phyloP scores from a whole-genome alignment of 1,140 invertebrate species.

The Philopotamus ludificatus region DNA sequence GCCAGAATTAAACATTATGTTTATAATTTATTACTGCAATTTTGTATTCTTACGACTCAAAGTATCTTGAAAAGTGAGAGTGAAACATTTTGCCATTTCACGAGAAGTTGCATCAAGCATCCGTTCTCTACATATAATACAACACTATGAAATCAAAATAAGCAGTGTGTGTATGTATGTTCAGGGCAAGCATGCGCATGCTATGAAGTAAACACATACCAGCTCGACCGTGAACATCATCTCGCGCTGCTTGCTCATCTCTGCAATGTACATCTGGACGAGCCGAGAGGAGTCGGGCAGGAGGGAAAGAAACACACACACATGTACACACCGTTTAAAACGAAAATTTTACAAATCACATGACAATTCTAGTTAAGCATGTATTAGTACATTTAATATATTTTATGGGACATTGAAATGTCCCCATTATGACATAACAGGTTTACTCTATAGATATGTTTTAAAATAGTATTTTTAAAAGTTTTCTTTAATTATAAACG shows the following conservation, averaged over 20 bases:
- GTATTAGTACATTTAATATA: neutral
- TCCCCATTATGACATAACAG: no score
- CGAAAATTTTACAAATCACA: neutral
- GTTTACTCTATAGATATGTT: no score
- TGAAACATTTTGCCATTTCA: no score
- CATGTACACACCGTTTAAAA: constrained; percentile 41
- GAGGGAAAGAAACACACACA: constrained; percentile 32
- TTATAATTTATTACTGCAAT: no score
- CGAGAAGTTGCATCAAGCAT: no score
- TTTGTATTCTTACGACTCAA: neutral
- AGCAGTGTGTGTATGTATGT: constrained; percentile 18
- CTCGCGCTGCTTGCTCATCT: constrained; percentile 85
- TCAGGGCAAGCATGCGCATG: constrained; percentile 12
- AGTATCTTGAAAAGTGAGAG: neutral
- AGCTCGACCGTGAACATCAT: constrained; percentile 81
- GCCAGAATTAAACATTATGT: no score
- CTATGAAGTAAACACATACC: constrained; percentile 58
- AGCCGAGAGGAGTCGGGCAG: constrained; percentile 20
- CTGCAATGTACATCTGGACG: constrained; percentile 79
- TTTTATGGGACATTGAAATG: no score
- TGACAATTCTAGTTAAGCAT: neutral
- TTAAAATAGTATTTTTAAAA: no score
- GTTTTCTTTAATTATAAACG: no score
- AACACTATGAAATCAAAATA: neutral
- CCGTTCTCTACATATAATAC: no score